Evolutionary conservation across 2,888 invertebrate genomes (phyloP).

Genomic region (Acanthosepion esculentum): DNA sequence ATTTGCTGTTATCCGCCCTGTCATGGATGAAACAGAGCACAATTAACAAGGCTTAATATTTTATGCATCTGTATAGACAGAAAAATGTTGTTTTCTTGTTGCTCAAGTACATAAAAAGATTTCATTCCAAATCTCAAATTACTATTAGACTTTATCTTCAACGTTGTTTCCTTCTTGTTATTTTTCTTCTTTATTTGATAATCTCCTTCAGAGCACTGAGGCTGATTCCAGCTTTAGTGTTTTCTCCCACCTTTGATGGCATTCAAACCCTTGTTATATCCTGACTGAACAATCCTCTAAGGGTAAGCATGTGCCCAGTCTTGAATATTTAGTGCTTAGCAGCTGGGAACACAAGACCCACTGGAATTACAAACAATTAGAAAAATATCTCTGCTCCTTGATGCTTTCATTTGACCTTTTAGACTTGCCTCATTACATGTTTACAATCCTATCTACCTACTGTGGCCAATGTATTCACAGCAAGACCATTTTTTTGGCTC

Average conservation of each 20-base stretch:
- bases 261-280: not conserved
- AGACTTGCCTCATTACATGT: slow-evolving; percentile 18
- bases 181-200: not conserved
- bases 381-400: not conserved
- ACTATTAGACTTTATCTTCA: not conserved
- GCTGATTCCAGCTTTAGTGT: not conserved
- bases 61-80: too few relatives aligned
- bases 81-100: too few relatives aligned
- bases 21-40: not conserved
- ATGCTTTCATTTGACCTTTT: not conserved
- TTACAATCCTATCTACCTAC: not conserved
- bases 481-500: not conserved
- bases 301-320: not conserved
- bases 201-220: not conserved
- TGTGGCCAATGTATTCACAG: not conserved
- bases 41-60: not conserved
- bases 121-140: not conserved
- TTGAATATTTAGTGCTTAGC: not conserved
- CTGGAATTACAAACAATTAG: not conserved
- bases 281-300: not conserved
- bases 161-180: not conserved
- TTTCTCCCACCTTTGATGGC: not conserved
- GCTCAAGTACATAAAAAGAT: too few relatives aligned
- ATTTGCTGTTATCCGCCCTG: not conserved
- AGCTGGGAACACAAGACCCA: not conserved